A percentile compares a stretch with the other conserved stretches of the same genome.
Conservation (phyloP, 1,140 invertebrate genomes). For the Drosophila jambulina region DNA sequence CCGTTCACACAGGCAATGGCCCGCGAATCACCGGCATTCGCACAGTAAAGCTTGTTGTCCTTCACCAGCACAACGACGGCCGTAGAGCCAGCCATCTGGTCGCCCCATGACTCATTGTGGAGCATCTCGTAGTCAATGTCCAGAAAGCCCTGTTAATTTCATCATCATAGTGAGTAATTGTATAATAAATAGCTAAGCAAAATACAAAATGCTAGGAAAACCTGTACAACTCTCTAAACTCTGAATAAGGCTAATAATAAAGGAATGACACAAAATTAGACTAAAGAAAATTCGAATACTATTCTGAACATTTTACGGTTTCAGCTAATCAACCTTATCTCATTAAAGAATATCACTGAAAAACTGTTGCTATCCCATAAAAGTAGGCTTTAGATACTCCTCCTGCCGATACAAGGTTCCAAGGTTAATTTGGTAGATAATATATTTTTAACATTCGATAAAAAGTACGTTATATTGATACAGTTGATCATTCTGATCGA, state of each 20-base stretch:
- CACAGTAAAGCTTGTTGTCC: slow-evolving; percentile 93
- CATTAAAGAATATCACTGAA: background rate
- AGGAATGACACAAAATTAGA: background rate
- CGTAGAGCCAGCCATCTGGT: slow-evolving; percentile 97
- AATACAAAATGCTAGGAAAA: background rate
- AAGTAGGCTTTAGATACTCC: background rate
- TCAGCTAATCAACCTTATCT: background rate
- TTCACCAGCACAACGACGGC: slow-evolving; percentile 95
- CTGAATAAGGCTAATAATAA: background rate
- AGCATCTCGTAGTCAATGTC: slow-evolving; percentile 97
- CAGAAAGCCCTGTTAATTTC: slow-evolving; percentile 91
- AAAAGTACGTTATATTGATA: slow-evolving; percentile 1
- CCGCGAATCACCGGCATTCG: slow-evolving; percentile 98
- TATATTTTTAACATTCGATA: slow-evolving; percentile 16
- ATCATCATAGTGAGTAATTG: slow-evolving; percentile 30
- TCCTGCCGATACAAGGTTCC: background rate
- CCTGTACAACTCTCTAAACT: background rate
- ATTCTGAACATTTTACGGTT: background rate
- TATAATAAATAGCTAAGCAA: slow-evolving; percentile 25
- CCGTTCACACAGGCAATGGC: slow-evolving; percentile 93
- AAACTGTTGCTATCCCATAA: slow-evolving; percentile 1
- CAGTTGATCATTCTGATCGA: background rate
- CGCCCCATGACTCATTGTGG: slow-evolving; percentile 93
- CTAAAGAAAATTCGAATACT: fast-evolving
- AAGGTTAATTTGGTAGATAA: slow-evolving; percentile 18